Conservation (phyloP, 2,797 vertebrate genomes). For the Sebastes kiyomatsui region DNA sequence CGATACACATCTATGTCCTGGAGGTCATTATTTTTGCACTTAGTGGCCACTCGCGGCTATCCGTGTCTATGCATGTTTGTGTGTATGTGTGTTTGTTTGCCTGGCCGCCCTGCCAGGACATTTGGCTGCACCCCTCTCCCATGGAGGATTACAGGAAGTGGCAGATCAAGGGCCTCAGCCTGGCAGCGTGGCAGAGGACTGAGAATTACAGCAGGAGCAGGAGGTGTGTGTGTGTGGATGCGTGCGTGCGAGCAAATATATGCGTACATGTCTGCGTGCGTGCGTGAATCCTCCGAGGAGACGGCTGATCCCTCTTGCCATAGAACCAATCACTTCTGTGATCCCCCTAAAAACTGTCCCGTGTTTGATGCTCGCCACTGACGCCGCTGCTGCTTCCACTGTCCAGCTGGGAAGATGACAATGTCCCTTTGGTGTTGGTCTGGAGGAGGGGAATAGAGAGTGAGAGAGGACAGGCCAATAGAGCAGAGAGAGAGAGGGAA, state of each 20-base stretch:
- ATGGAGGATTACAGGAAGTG: slow-evolving; percentile 78
- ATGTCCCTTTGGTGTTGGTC: slow-evolving; percentile 53
- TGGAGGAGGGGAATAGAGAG: slow-evolving; percentile 32
- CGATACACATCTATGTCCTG: slow-evolving; percentile 6
- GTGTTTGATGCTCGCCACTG: slow-evolving; percentile 57
- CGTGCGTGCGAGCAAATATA: slow-evolving; percentile 22
- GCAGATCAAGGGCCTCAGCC: slow-evolving; percentile 79
- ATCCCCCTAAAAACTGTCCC: slow-evolving; percentile 57
- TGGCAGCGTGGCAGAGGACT: slow-evolving; percentile 67
- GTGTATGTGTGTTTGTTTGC: slow-evolving; percentile 41
- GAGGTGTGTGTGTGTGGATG: slow-evolving; percentile 46
- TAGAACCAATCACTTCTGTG: slow-evolving; percentile 64
- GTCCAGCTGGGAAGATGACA: slow-evolving; percentile 61
- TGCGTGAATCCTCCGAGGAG: slow-evolving; percentile 45
- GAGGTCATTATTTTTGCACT: slow-evolving; percentile 20
- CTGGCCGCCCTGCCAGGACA: slow-evolving; percentile 54
- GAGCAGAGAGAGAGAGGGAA: slow-evolving; percentile 11
- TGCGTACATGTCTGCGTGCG: slow-evolving; percentile 1
- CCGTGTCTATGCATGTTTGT: slow-evolving; percentile 7
- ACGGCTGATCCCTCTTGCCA: slow-evolving; percentile 58
- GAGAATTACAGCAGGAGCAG: slow-evolving; percentile 68
- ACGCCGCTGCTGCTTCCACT: slow-evolving; percentile 33
- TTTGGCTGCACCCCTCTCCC: slow-evolving; percentile 67
- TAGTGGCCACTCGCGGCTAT: neutral
- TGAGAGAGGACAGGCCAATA: slow-evolving; percentile 10